These are phyloP conservation scores for Ophion ellenae DNA, from an alignment of 2,888 invertebrate genomes.

Conservation along the genomic window DNA sequence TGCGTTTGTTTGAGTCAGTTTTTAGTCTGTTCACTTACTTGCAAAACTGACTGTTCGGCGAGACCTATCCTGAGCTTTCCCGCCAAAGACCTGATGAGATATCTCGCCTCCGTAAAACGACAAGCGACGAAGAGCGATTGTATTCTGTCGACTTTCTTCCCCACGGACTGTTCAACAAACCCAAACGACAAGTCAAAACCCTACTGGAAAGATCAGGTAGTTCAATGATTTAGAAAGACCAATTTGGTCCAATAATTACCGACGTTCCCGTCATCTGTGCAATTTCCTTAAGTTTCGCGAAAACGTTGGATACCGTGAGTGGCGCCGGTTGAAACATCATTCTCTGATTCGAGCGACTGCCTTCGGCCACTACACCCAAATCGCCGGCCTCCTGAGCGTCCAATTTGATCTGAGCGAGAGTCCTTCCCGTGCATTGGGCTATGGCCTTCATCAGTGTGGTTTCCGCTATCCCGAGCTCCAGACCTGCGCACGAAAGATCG, in stretches of 20 bases:
- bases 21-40: slow-evolving; percentile 75
- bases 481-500: slow-evolving; percentile 80
- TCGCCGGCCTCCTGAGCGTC: slow-evolving; percentile 92
- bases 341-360: slow-evolving; percentile 92
- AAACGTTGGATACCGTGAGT: slow-evolving; percentile 90
- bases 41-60: slow-evolving; percentile 97
- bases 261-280: slow-evolving; percentile 93
- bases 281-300: slow-evolving; percentile 93
- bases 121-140: slow-evolving; percentile 97
- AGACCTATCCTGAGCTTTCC: slow-evolving; percentile 98
- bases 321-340: slow-evolving; percentile 94
- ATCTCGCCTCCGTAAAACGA: slow-evolving; percentile 93
- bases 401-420: slow-evolving; percentile 92
- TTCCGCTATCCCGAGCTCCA: slow-evolving; percentile 97
- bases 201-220: slow-evolving; percentile 12
- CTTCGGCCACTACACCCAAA: slow-evolving; percentile 95
- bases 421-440: slow-evolving; percentile 94
- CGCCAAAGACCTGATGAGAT: slow-evolving; percentile 94
- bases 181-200: background rate
- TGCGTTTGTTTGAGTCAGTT: background rate
- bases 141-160: slow-evolving; percentile 96
- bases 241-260: slow-evolving; percentile 82
- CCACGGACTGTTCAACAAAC: slow-evolving; percentile 86
- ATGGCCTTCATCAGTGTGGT: slow-evolving; percentile 97
- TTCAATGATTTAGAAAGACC: background rate